phyloP scores from a whole-genome alignment of 1,140 invertebrate genomes.

The Pentalonia nigronervosa region DNA sequence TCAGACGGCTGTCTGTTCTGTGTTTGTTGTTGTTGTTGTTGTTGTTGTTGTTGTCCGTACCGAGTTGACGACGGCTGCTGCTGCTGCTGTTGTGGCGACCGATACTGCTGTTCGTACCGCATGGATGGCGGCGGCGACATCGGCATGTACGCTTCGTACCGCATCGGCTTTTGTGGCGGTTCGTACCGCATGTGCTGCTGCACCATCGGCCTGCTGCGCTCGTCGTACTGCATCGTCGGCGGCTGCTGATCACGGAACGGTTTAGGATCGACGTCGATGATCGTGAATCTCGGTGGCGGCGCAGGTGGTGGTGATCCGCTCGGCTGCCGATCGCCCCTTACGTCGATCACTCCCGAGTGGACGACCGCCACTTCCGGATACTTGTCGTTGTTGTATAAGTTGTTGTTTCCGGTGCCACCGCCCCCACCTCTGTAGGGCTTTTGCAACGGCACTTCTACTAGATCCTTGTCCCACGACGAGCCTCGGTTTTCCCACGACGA shows the following conservation, averaged over 20 bases:
- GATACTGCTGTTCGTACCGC: neutral
- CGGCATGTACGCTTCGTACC: constrained; percentile 18
- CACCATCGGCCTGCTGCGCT: neutral
- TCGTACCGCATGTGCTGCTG: constrained; percentile 22
- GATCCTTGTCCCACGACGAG: constrained; percentile 28
- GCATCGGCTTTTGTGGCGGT: neutral
- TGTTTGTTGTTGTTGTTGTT: neutral
- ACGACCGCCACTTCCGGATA: constrained; percentile 40
- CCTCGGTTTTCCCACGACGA: constrained; percentile 7
- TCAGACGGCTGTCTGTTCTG: neutral
- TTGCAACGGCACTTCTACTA: constrained; percentile 43
- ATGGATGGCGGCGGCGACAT: neutral
- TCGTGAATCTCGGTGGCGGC: constrained; percentile 27
- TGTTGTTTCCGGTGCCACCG: too few relatives aligned
- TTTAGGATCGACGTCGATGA: constrained; percentile 43
- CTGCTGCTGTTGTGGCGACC: neutral
- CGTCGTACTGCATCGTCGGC: neutral
- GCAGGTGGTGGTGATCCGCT: neutral
- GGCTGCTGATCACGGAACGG: neutral
- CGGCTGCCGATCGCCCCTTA: constrained; percentile 2
- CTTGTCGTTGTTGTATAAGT: neutral
- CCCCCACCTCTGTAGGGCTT: neutral
- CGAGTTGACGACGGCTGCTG: neutral
- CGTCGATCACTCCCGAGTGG: constrained; percentile 42
- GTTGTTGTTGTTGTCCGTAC: neutral